Percentiles rank a stretch among this genome's conserved stretches.
Conservation (phyloP, 2,797 vertebrate species). For the Scleropages formosus region DNA sequence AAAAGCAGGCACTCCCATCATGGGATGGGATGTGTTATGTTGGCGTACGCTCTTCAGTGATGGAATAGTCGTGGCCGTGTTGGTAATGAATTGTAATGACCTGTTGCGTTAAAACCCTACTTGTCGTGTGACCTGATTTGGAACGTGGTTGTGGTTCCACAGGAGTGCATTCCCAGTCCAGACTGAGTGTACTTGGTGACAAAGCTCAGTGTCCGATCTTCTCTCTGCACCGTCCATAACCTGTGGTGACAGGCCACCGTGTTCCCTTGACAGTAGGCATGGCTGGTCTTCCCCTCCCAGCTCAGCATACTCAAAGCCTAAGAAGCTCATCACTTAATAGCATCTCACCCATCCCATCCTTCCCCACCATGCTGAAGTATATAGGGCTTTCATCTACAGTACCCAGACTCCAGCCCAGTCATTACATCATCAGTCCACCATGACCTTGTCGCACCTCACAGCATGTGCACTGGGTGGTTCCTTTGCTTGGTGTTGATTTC, state of each 20-base stretch:
- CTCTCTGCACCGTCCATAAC: conserved; percentile 17
- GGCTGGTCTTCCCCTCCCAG: conserved; percentile 37
- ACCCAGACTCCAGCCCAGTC: conserved; percentile 63
- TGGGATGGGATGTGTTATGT: no score
- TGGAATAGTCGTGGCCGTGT: no score
- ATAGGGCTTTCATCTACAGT: background rate
- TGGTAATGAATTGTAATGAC: background rate
- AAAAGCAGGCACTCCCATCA: no score
- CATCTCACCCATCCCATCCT: background rate
- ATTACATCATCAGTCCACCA: conserved; percentile 56
- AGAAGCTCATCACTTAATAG: conserved; percentile 28
- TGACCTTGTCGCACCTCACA: conserved; percentile 59
- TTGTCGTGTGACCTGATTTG: background rate
- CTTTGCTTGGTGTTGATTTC: conserved; percentile 45
- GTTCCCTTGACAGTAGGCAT: conserved; percentile 35
- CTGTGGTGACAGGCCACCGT: conserved; percentile 37
- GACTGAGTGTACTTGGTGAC: conserved; percentile 48
- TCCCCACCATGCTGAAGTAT: background rate
- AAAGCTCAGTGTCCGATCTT: conserved; percentile 48
- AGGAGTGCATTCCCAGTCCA: conserved; percentile 25
- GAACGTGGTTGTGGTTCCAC: conserved; percentile 30
- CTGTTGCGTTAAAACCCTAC: background rate
- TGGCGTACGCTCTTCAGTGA: no score
- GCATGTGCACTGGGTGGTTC: conserved; percentile 47
- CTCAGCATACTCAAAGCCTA: conserved; percentile 39